These are phyloP conservation scores for Epistrophella euchroma DNA, from an alignment of 2,888 invertebrate species.

Conservation along the genomic window DNA sequence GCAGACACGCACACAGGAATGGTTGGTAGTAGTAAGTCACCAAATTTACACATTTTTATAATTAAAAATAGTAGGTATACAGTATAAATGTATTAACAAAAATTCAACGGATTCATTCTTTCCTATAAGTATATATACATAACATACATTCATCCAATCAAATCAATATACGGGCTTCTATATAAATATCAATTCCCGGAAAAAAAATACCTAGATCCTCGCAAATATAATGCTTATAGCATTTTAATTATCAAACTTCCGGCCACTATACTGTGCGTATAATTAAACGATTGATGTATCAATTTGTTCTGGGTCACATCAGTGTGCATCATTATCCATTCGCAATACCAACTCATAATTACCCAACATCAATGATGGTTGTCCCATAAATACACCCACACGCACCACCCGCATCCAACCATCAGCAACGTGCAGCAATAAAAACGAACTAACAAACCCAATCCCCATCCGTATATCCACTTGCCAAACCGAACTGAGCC, in stretches of 20 bases:
- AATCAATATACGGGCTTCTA: not conserved
- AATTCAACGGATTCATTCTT: not conserved
- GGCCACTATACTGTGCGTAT: conserved; percentile 37
- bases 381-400: conserved; percentile 5
- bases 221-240: not conserved
- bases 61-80: too few relatives aligned
- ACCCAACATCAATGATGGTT: conserved; percentile 32
- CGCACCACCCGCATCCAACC: conserved; percentile 32
- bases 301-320: conserved; percentile 60
- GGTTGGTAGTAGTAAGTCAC: too few relatives aligned
- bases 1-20: too few relatives aligned
- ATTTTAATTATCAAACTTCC: conserved; percentile 44
- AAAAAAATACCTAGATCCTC: not conserved
- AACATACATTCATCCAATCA: not conserved
- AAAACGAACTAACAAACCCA: conserved; percentile 4
- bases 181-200: not conserved
- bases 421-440: not conserved
- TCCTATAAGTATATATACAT: too few relatives aligned
- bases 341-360: conserved; percentile 35
- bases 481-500: conserved; percentile 10
- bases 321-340: conserved; percentile 42
- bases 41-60: too few relatives aligned
- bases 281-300: conserved; percentile 62
- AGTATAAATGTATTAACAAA: too few relatives aligned
- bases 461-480: conserved; percentile 5